Base-by-base conservation (phyloP, 1,140 invertebrate species). In the Contarinia nasturtii region DNA sequence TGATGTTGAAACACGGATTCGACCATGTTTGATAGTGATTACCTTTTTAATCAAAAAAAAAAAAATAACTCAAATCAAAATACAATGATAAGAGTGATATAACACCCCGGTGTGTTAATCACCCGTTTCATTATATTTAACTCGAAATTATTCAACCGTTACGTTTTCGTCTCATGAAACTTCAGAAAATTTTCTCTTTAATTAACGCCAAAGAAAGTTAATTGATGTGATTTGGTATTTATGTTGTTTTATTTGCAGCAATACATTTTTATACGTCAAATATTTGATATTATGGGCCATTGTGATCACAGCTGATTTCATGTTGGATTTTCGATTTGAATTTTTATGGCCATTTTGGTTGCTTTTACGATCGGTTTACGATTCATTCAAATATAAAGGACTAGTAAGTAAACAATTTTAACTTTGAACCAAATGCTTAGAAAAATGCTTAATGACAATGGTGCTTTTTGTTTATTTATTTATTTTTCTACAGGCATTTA, bases 261-360 rank as follows among this genome's bases (percentile, higher is more conserved):
- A 90, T 71, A 86, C 88, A 54, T 75, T 97, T 59, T 71, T 94
- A 59, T 97, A 97, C 71, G 68, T 96, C 67, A 96, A 95, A 68
- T 91, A 97, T 71, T 72, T 98, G 54, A 69, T 94, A 66, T 76
- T 97, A 66, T 98, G 93, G 93, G 79, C 83, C 52, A 76, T 91
- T 64, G 88, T 98, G 49, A 82, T 98, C 61, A 73, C 92, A 66
- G 88, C 90, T 55, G 94, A 98, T 69, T 95, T 95, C 67, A 82
- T 98, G 69, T 72, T 97, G 65, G 93, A 97, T 70, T 97, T 98
- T 71, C 86, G 94, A 57, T 95, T 98, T 74, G 95, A 98, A 75
- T 96, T 95, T 71, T 76, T 98, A 54, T 98, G 92, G 90, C 94
- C 94, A 42, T 93, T 98, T 68, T 98, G 92, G 88, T 76, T 98